These are phyloP conservation scores for Pycnomerus fuliginosus DNA, from an alignment of 2,888 invertebrate genomes.

Conservation along the genomic window DNA sequence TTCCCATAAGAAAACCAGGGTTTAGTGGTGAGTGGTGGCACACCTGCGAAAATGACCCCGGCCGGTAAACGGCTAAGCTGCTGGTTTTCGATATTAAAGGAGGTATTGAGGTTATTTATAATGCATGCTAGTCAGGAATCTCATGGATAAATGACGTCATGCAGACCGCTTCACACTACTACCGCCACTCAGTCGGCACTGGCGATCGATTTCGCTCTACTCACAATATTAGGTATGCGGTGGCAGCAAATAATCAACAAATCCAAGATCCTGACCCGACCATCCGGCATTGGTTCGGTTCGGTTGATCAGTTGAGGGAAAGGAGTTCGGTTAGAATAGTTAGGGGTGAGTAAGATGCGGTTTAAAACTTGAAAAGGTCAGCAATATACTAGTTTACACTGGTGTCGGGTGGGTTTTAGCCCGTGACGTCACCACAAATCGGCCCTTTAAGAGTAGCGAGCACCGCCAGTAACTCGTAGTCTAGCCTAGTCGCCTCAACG, in stretches of 20 bases:
- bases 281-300: neutral
- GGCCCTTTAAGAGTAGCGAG: too few species aligned
- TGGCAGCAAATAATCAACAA: conserved; percentile 17
- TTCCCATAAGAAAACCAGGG: neutral
- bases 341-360: neutral
- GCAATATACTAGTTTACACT: conserved; percentile 31
- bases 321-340: neutral
- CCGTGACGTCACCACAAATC: conserved; percentile 30
- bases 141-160: conserved; percentile 49
- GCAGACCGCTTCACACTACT: conserved; percentile 35
- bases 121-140: conserved; percentile 47
- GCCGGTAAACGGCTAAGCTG: conserved; percentile 11
- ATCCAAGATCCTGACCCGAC: neutral
- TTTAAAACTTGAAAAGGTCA: conserved; percentile 19
- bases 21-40: conserved; percentile 1
- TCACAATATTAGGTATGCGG: conserved; percentile 38
- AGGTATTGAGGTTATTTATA: conserved; percentile 46
- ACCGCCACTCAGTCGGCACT: conserved; percentile 39
- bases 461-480: neutral
- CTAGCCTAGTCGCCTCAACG: conserved; percentile 1
- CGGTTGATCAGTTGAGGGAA: neutral
- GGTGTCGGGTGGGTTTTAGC: conserved; percentile 26
- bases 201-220: conserved; percentile 44
- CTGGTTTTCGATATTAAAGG: conserved; percentile 20
- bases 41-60: conserved; percentile 17